Percentiles rank a stretch among this genome's conserved stretches.
phyloP scores from a whole-genome alignment of 2,113 vertebrate species.

The Protobothrops mucrosquamatus region DNA sequence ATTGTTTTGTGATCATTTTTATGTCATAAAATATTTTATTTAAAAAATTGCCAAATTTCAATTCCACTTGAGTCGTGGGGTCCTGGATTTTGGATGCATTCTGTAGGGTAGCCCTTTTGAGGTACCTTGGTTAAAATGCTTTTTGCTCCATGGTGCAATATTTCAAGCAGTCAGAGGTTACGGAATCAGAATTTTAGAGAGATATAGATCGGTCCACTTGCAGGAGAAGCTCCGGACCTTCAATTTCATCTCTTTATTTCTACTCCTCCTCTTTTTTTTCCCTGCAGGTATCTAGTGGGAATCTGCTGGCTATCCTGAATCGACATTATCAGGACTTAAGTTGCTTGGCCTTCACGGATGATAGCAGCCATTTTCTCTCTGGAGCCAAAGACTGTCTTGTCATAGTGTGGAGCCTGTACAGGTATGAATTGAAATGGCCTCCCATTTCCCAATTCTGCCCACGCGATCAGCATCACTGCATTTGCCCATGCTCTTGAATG shows the following conservation, averaged over 20 bases:
- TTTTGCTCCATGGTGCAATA: background rate
- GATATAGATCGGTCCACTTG: background rate
- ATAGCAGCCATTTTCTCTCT: slow-evolving; percentile 92
- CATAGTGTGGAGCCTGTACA: slow-evolving; percentile 88
- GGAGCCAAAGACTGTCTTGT: slow-evolving; percentile 92
- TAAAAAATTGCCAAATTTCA: background rate
- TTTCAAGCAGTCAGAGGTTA: background rate
- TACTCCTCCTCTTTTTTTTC: fast-evolving
- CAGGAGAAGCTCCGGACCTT: background rate
- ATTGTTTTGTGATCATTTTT: background rate
- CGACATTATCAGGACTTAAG: slow-evolving; percentile 94
- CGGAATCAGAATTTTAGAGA: background rate
- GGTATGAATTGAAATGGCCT: slow-evolving; percentile 56
- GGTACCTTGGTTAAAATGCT: background rate
- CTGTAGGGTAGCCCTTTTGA: background rate
- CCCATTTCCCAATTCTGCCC: fast-evolving
- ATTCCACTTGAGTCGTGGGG: background rate
- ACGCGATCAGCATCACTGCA: background rate
- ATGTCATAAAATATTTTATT: background rate
- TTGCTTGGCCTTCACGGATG: slow-evolving; percentile 88
- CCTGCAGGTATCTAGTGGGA: slow-evolving; percentile 85
- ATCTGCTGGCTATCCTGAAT: slow-evolving; percentile 84
- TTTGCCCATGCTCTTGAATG: background rate
- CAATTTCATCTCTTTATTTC: background rate
- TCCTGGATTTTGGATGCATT: background rate